A percentile compares a stretch with the other conserved stretches of the same genome.
Evolutionary conservation across 2,888 invertebrate genomes (phyloP).

Genomic region (Catocala nupta): DNA sequence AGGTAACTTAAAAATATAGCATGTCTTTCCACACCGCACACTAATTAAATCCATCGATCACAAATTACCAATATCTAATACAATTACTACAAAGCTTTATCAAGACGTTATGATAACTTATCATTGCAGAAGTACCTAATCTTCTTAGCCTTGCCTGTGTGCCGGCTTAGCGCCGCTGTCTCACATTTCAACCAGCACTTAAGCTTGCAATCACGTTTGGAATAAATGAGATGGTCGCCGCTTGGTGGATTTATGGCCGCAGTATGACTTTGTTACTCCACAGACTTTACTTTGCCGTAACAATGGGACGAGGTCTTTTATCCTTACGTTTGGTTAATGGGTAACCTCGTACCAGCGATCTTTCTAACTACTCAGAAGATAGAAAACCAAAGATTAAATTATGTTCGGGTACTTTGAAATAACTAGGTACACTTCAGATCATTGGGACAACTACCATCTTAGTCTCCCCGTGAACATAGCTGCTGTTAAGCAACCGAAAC

Average conservation of each 20-base stretch:
- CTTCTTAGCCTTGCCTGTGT: neutral
- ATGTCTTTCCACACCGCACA: no score
- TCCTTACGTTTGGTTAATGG: neutral
- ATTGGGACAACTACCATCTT: no score
- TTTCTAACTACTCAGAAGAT: no score
- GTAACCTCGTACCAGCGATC: no score
- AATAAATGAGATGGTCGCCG: conserved; percentile 17
- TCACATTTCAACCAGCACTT: conserved; percentile 12
- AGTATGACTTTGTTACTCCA: conserved; percentile 6
- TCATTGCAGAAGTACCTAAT: neutral
- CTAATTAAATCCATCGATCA: no score
- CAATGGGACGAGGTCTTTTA: neutral
- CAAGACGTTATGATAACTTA: neutral
- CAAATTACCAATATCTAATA: no score
- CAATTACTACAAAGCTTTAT: neutral
- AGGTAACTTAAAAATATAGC: no score
- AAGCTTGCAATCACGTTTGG: conserved; percentile 15
- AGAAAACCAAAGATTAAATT: no score
- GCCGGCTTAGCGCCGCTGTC: neutral
- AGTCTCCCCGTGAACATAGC: no score
- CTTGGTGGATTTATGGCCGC: conserved; percentile 9
- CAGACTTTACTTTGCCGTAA: neutral
- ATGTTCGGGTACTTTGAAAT: no score
- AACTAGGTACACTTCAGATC: no score
- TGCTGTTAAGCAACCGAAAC: no score